Evolutionary conservation across 2,888 invertebrate genomes (phyloP).

Genomic region (Margaritifera margaritifera): DNA sequence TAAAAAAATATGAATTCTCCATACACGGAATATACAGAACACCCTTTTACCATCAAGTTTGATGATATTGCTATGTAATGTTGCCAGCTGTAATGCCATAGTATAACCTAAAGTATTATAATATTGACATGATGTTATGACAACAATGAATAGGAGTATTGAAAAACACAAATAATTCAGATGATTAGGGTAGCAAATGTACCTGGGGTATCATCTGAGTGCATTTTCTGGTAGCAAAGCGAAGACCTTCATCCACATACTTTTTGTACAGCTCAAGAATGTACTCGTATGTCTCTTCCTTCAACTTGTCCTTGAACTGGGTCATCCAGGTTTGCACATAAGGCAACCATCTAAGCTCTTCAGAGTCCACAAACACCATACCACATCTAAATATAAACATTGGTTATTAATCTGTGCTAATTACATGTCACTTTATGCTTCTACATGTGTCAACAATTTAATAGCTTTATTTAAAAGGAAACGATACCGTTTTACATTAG

Average conservation of each 20-base stretch:
- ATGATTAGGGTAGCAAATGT: conserved; percentile 10
- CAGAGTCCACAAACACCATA: conserved; percentile 92
- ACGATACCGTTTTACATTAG: background rate
- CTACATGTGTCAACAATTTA: background rate
- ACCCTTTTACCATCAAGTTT: too few species aligned
- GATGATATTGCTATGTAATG: too few species aligned
- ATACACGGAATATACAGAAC: too few species aligned
- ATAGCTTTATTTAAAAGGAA: background rate
- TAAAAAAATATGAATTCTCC: too few species aligned
- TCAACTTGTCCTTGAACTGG: conserved; percentile 74
- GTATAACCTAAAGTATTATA: too few species aligned
- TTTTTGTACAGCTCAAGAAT: conserved; percentile 80
- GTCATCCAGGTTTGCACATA: conserved; percentile 85
- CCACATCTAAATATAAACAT: conserved; percentile 75
- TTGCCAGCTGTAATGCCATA: too few species aligned
- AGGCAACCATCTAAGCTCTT: conserved; percentile 87
- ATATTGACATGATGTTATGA: background rate
- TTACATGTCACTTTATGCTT: background rate
- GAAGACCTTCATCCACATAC: conserved; percentile 81
- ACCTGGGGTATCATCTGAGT: conserved; percentile 85
- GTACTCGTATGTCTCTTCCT: conserved; percentile 77
- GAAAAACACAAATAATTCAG: background rate
- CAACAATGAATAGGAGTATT: conserved; percentile 1
- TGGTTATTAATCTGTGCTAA: background rate
- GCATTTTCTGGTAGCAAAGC: conserved; percentile 81